A percentile compares a stretch with the other conserved stretches of the same genome.
Evolutionary conservation across 2,113 vertebrate genomes (phyloP).

Genomic region (Rhodinocichla rosea): DNA sequence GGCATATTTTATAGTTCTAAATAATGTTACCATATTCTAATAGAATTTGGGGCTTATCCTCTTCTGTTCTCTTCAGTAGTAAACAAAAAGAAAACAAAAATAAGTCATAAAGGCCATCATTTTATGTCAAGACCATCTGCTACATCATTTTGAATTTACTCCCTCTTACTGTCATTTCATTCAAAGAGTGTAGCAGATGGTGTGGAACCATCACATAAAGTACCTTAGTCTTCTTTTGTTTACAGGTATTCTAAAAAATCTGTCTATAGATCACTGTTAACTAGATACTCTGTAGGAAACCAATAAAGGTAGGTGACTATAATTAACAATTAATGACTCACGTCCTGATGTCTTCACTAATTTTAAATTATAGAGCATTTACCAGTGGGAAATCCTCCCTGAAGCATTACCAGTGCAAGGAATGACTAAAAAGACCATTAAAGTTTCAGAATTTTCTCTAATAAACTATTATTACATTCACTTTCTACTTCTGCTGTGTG

Average conservation of each 20-base stretch:
- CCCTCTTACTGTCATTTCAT: neutral
- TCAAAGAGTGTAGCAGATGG: slow-evolving; percentile 29
- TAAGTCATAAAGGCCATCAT: neutral
- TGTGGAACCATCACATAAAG: neutral
- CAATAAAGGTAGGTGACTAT: neutral
- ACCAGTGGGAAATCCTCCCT: neutral
- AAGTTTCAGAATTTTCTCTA: neutral
- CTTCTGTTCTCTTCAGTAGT: neutral
- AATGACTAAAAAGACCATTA: neutral
- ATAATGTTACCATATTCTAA: neutral
- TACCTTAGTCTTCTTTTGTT: neutral
- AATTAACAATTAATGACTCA: slow-evolving; percentile 16
- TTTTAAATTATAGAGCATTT: neutral
- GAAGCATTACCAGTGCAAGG: neutral
- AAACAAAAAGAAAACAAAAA: neutral
- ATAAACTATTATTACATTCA: neutral
- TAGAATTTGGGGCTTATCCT: neutral
- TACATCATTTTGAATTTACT: neutral
- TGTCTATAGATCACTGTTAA: slow-evolving; percentile 2
- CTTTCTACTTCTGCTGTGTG: neutral
- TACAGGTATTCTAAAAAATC: slow-evolving; percentile 17
- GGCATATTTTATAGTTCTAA: neutral
- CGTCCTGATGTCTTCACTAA: neutral
- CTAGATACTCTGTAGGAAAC: neutral
- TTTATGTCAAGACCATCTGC: slow-evolving; percentile 16